Evolutionary conservation across 2,797 vertebrate genomes (phyloP), one percentile per base, ranked within the genome.

Genomic region (Pagetopsis macropterus): DNA sequence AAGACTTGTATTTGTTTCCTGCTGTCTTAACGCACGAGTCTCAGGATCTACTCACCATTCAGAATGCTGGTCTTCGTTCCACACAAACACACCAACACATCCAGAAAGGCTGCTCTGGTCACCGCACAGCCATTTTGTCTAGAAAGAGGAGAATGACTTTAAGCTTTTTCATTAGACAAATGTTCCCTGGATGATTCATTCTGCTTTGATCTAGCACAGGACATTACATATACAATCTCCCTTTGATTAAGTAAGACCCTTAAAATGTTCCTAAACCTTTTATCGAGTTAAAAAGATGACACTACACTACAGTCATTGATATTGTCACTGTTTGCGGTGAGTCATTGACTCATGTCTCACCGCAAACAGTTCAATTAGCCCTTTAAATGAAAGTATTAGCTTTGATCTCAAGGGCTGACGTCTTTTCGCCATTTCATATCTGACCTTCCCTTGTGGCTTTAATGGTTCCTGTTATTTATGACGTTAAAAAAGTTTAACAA

Each of bases 101-200:
- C 97, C 72, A 98, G 84, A 84, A 90, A 96, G 11, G 95, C 94
- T 68, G 95, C 96, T 94, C 96, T 96, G 75, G 97, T 99, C 84
- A 98, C 96, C 81, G 96, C 88, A 87, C 97, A 99, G 43, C 90
- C 86, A 85, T 98, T 99, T 71, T 90, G 84, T 80, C 97, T 97
- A 84, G 82, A 84, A 74, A 78, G 12, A 86, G 21, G 58, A 27
- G 57, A 64, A 69, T 27, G 31, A 41, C 9, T 60, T 21, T 62
- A 13, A 11, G 8, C 2, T 1, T 17, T 45, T 58, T 21, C 16
- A 51, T 15, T 27, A 9, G 23, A 40, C 14, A 49, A 11, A 60
- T 45, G 3, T 12, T 13, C n/a, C n/a, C 15, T 5, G 11, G 51
- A 17, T 65, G 9, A 43, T 50, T 3, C 4, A 11, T 2, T 66